These are phyloP conservation scores for Tetranychus piercei DNA, from an alignment of 2,888 invertebrate species.

Conservation along the genomic window DNA sequence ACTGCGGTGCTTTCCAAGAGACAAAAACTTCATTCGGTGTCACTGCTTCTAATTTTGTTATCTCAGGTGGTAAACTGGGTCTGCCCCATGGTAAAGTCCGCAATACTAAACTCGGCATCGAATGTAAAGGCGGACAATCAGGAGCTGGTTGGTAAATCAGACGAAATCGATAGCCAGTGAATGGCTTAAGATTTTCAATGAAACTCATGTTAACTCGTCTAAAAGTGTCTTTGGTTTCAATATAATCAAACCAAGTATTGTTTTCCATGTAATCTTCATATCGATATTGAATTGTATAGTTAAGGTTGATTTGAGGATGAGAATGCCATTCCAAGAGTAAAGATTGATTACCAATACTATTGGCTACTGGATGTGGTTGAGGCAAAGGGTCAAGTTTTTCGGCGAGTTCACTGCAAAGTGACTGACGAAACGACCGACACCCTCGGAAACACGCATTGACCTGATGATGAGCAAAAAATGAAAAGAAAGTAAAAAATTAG, in stretches of 20 bases:
- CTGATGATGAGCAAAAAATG: background rate
- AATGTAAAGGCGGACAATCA: conserved; percentile 29
- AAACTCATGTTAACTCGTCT: background rate
- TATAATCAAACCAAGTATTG: background rate
- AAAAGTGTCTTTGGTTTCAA: background rate
- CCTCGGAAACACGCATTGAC: background rate
- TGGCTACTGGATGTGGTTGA: background rate
- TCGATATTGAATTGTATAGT: background rate
- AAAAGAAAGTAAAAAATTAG: background rate
- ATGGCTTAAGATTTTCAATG: conserved; percentile 46
- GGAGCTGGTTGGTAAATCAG: conserved; percentile 55
- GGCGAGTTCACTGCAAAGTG: background rate
- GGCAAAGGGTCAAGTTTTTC: background rate
- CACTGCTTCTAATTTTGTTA: conserved; percentile 44
- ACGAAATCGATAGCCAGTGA: conserved; percentile 78
- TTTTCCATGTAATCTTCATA: background rate
- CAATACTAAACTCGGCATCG: conserved; percentile 31
- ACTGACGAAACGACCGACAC: background rate
- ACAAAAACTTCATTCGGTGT: conserved; percentile 65
- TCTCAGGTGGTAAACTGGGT: conserved; percentile 52
- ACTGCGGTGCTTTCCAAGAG: conserved; percentile 69
- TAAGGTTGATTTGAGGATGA: background rate
- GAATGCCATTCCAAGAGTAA: background rate
- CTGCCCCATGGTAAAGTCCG: conserved; percentile 36
- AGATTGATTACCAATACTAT: background rate